phyloP scores from a whole-genome alignment of 2,113 vertebrate species.

The Stictonetta naevosa region DNA sequence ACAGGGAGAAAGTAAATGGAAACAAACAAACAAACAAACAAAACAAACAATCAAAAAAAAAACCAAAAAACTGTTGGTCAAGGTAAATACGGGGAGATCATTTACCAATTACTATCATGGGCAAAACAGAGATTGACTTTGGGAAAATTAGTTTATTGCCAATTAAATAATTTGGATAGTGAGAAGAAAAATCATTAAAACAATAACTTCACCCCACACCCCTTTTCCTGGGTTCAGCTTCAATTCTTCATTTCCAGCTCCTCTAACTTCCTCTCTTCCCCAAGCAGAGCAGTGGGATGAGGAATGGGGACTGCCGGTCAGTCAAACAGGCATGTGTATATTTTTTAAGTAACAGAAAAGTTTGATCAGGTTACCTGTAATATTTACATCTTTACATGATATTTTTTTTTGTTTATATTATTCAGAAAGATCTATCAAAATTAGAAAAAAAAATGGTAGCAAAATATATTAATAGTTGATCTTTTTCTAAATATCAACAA shows the following conservation, averaged over 20 bases:
- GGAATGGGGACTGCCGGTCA: not conserved
- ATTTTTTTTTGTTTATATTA: not conserved
- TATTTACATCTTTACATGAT: not conserved
- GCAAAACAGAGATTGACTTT: not conserved
- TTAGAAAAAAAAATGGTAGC: rapidly evolving
- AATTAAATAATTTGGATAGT: not conserved
- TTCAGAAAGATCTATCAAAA: not conserved
- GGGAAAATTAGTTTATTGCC: not conserved
- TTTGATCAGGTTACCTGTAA: not conserved
- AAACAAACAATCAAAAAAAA: too few relatives aligned
- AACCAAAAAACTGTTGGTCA: not conserved
- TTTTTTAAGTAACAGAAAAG: not conserved
- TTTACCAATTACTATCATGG: not conserved
- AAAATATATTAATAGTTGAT: not conserved
- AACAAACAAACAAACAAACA: not conserved
- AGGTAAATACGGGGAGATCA: not conserved
- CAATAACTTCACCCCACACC: too few relatives aligned
- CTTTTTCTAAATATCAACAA: not conserved
- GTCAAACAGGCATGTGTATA: too few relatives aligned
- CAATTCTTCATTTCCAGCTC: rapidly evolving
- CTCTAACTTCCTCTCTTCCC: not conserved
- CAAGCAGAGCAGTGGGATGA: rapidly evolving
- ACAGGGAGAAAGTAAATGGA: not conserved
- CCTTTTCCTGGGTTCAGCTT: not conserved
- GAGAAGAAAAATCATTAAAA: not conserved